phyloP scores from a whole-genome alignment of 2,113 vertebrate genomes.

The Pterophyllum scalare region DNA sequence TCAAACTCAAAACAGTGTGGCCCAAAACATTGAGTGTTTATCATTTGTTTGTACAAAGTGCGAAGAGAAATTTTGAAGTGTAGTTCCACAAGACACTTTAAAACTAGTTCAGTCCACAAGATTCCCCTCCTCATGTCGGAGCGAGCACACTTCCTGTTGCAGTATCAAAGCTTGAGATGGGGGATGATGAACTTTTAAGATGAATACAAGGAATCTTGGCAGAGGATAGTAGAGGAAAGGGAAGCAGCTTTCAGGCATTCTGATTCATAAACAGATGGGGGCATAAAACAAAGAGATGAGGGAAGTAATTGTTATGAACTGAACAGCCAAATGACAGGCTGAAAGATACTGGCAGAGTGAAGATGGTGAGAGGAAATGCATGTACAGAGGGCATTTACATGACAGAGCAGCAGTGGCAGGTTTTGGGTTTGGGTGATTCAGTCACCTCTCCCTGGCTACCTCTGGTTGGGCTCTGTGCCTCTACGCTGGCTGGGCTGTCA shows the following conservation, averaged over 20 bases:
- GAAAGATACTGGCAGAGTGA: background rate
- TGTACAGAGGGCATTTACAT: conserved; percentile 69
- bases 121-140: conserved; percentile 7
- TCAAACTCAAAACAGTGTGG: conserved; percentile 5
- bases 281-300: background rate
- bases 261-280: background rate
- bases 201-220: conserved; percentile 5
- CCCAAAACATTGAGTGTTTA: background rate
- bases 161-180: background rate
- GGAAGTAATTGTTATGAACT: conserved; percentile 16
- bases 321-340: conserved; percentile 1
- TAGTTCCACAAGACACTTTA: conserved; percentile 44
- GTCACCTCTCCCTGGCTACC: conserved; percentile 20
- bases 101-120: background rate
- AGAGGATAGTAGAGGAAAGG: conserved; percentile 1
- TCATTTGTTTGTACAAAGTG: background rate
- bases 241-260: background rate
- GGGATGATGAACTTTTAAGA: conserved; percentile 25
- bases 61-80: conserved; percentile 9
- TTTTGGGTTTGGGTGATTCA: conserved; percentile 67
- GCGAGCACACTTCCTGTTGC: background rate
- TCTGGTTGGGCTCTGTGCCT: conserved; percentile 21
- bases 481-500: conserved; percentile 1
- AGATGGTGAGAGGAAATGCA: background rate
- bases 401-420: conserved; percentile 81